phyloP scores from a whole-genome alignment of 2,113 vertebrate species.

The Pithys albifrons region DNA sequence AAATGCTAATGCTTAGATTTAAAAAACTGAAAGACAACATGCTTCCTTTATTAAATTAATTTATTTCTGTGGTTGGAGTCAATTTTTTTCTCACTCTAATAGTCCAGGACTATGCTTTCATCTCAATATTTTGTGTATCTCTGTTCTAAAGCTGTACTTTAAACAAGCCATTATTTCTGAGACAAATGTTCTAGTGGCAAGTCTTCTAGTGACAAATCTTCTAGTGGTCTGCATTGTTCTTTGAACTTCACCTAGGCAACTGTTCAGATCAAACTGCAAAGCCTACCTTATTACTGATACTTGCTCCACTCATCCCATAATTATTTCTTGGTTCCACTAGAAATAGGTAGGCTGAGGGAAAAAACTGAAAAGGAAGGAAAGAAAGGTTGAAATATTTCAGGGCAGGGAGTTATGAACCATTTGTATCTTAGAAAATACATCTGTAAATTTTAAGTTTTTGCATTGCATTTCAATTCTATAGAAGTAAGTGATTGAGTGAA shows the following conservation, averaged over 20 bases:
- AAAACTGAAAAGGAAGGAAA: background rate
- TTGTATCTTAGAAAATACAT: background rate
- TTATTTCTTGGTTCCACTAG: background rate
- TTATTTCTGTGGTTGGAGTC: background rate
- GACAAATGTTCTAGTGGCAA: background rate
- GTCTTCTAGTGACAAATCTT: background rate
- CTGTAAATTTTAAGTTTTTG: slow-evolving; percentile 9
- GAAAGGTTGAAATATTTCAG: background rate
- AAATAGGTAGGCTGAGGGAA: background rate
- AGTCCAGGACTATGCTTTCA: background rate
- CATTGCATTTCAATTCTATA: background rate
- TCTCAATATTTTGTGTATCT: background rate
- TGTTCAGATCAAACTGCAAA: slow-evolving; percentile 40
- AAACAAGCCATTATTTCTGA: background rate
- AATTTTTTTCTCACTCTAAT: background rate
- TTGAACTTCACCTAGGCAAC: slow-evolving; percentile 37
- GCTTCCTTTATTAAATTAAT: background rate
- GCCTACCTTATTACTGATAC: slow-evolving; percentile 11
- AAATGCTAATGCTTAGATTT: background rate
- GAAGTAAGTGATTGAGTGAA: background rate
- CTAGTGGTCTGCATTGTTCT: slow-evolving; percentile 2
- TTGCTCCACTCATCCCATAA: background rate
- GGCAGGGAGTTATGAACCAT: background rate
- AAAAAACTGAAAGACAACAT: background rate
- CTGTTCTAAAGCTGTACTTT: background rate